Evolutionary conservation across 2,888 invertebrate species (phyloP).

Genomic region (Lypha dubia): DNA sequence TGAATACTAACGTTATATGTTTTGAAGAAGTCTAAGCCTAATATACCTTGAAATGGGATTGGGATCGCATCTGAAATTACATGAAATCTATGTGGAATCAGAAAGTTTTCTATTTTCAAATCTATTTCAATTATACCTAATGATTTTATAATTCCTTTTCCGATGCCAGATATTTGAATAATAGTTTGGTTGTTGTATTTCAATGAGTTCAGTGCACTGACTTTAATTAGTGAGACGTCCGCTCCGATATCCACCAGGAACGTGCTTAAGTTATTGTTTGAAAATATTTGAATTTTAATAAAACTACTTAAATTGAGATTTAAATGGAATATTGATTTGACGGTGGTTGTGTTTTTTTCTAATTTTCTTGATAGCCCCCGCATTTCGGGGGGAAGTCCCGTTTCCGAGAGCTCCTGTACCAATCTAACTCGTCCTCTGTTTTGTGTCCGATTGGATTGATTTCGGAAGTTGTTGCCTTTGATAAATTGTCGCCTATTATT

Average conservation of each 20-base stretch:
- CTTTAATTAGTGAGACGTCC: slow-evolving; percentile 5
- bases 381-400: not conserved
- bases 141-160: not conserved
- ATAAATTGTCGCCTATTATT: too few species aligned
- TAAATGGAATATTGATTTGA: slow-evolving; percentile 22
- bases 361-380: not conserved
- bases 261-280: not conserved
- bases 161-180: slow-evolving; percentile 4
- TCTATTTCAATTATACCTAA: slow-evolving; percentile 12
- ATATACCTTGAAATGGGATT: slow-evolving; percentile 5
- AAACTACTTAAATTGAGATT: slow-evolving; percentile 16
- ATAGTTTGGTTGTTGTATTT: not conserved
- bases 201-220: not conserved
- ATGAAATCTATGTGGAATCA: not conserved
- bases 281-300: not conserved
- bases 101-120: not conserved
- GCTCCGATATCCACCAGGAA: slow-evolving; percentile 4
- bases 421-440: not conserved
- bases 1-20: slow-evolving; percentile 11
- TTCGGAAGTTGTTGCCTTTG: not conserved
- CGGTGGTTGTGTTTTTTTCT: not conserved
- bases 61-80: not conserved
- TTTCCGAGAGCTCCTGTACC: not conserved
- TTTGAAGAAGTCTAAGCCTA: slow-evolving; percentile 17
- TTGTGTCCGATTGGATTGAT: not conserved